Evolutionary conservation across 2,797 vertebrate genomes (phyloP).

Genomic region (Siniperca obscura): DNA sequence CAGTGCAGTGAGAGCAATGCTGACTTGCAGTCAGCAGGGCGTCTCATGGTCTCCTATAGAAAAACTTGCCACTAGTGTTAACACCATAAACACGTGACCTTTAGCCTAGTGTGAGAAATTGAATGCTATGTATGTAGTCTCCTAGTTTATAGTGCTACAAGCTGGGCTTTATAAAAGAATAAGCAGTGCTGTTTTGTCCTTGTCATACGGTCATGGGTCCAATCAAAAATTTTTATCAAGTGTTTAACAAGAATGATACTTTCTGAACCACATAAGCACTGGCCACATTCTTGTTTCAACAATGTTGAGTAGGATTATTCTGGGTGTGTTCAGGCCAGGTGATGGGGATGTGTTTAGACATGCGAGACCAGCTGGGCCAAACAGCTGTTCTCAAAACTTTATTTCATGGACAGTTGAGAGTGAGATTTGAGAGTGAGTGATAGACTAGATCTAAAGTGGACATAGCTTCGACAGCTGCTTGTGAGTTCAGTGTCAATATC

Average conservation of each 20-base stretch:
- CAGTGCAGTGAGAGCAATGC: slow-evolving; percentile 53
- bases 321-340: slow-evolving; percentile 60
- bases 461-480: slow-evolving; percentile 55
- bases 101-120: slow-evolving; percentile 36
- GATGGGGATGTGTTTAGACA: slow-evolving; percentile 39
- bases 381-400: slow-evolving; percentile 68
- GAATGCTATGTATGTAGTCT: slow-evolving; percentile 8
- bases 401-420: slow-evolving; percentile 20
- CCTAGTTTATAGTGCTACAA: background rate
- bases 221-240: slow-evolving; percentile 27
- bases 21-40: slow-evolving; percentile 46
- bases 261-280: slow-evolving; percentile 6
- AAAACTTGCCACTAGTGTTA: slow-evolving; percentile 14
- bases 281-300: slow-evolving; percentile 39
- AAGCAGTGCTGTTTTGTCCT: background rate
- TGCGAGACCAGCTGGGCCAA: slow-evolving; percentile 51
- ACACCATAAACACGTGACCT: slow-evolving; percentile 53
- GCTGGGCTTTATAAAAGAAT: slow-evolving; percentile 17
- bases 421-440: slow-evolving; percentile 23
- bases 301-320: slow-evolving; percentile 17
- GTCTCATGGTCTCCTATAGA: slow-evolving; percentile 49
- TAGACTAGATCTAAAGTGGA: slow-evolving; percentile 30
- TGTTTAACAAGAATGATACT: slow-evolving; percentile 10
- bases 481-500: slow-evolving; percentile 40
- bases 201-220: background rate